Evolutionary conservation across 2,113 vertebrate species (phyloP), one percentile per base, ranked within the genome.

Genomic region (Maccullochella peelii): DNA sequence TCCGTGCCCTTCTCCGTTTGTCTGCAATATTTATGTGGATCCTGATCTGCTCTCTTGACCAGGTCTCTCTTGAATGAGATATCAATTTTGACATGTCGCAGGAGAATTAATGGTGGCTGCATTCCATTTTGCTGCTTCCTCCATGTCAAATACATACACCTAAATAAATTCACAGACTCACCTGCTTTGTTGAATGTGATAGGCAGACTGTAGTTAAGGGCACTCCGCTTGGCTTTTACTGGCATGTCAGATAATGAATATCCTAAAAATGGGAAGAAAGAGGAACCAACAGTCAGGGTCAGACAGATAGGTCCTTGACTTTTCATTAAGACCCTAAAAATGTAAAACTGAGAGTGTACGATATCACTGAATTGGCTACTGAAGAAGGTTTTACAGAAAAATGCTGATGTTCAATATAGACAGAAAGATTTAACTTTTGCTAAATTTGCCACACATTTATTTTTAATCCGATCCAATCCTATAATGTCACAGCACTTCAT

Each of bases 201-300:
- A 66, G 98, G 96, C 73, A 99, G 95, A 72, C 92, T 98, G 93
- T 99, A 99, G 92, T 97, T 97, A 36, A 97, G 97, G 0, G 98
- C 93, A 88, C 98, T 99, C 91, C 98, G 96, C 84, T 99, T 99
- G 15, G 98, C 96, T 88, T 99, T 99, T 71, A 99, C 97, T 0
- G 97, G 97, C 94, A 99, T 95, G 49, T 99, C 97, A 0, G 93
- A 96, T 0, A 95, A 73, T 8, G 94, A 91, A 6, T 96, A 98
- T 4, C 97, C 98, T 99, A 7, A 72, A 93, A 47, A 70, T 36
- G 1, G 10, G 0, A 36, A 74, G 25, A 47, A 16, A 27, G 15
- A 47, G 27, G 8, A 58, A n/a, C 0, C 52, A 54, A 18, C 2
- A 25, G 20, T 63, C 8, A 73, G 54, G 57, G 27, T 44, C 9